Conservation (phyloP, 2,797 vertebrate species). For the Echiichthys vipera region DNA sequence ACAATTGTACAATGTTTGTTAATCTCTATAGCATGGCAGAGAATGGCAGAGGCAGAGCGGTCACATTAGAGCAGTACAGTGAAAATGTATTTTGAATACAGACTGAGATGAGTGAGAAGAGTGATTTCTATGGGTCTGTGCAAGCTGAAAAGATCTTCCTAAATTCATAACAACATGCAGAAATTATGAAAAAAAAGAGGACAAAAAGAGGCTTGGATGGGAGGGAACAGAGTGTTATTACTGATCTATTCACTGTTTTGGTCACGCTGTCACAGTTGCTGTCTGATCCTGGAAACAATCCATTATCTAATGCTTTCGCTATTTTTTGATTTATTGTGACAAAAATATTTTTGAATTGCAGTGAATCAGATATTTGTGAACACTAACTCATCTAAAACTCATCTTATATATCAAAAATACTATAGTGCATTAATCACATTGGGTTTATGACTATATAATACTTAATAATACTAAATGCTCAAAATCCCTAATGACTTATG, state of each 20-base stretch:
- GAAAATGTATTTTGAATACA: neutral
- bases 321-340: neutral
- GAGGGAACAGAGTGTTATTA: conserved; percentile 42
- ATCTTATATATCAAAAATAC: neutral
- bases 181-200: neutral
- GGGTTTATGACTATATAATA: neutral
- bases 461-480: neutral
- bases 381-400: neutral
- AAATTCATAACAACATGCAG: conserved; percentile 10
- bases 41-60: neutral
- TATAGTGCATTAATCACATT: neutral
- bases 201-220: neutral
- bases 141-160: conserved; percentile 1
- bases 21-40: neutral
- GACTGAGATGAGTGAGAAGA: neutral
- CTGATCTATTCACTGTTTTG: neutral
- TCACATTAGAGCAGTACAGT: neutral
- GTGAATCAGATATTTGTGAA: neutral
- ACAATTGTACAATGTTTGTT: neutral
- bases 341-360: neutral
- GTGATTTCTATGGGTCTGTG: neutral
- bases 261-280: neutral
- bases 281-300: neutral
- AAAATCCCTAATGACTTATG: neutral
- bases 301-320: neutral